phyloP scores from a whole-genome alignment of 2,797 vertebrate genomes.

The Enteromius afrohamiltoni region DNA sequence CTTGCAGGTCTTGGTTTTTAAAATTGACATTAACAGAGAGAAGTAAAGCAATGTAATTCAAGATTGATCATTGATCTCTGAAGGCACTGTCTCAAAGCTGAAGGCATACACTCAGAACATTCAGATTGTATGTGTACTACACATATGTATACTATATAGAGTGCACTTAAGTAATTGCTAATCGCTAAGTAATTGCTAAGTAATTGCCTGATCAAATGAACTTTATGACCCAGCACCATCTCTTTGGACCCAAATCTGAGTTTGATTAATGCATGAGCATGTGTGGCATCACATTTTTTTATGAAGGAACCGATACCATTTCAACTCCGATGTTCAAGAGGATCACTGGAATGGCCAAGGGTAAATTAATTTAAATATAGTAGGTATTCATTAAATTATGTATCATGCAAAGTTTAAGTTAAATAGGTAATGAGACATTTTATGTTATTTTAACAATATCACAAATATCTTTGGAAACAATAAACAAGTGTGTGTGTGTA shows the following conservation, averaged over 20 bases:
- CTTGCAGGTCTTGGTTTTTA: not conserved
- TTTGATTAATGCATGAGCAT: not conserved
- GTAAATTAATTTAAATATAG: not conserved
- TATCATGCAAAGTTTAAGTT: not conserved
- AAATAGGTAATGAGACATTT: not conserved
- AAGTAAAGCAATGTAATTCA: not conserved
- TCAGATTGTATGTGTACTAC: not conserved
- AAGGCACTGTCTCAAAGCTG: not conserved
- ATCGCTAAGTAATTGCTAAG: no score
- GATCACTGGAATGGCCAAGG: not conserved
- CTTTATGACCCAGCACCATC: not conserved
- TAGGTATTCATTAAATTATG: not conserved
- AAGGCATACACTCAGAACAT: not conserved
- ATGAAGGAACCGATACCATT: not conserved
- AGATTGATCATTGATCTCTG: not conserved
- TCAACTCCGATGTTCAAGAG: not conserved
- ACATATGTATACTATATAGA: not conserved
- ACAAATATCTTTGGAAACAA: not conserved
- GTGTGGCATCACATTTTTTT: no score
- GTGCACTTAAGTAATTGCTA: no score
- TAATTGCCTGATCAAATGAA: not conserved
- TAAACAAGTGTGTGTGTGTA: no score
- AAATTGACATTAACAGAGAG: not conserved
- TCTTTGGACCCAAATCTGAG: not conserved
- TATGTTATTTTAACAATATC: not conserved